Percentiles rank a stretch among this genome's conserved stretches.
phyloP scores from a whole-genome alignment of 2,113 vertebrate species.

The Oncorhynchus keta region DNA sequence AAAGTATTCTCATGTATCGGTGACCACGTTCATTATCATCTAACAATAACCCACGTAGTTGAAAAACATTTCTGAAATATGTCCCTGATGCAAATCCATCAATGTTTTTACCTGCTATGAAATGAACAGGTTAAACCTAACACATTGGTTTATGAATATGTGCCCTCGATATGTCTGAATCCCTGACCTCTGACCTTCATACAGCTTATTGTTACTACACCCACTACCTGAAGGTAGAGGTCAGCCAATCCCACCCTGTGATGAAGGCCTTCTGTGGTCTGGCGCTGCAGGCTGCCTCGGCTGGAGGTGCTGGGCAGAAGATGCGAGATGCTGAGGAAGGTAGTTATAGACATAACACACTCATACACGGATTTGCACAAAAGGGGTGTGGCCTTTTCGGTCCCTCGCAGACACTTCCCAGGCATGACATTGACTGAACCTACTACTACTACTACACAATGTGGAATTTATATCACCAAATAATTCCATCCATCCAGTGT shows the following conservation, averaged over 20 bases:
- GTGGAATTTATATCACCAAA: too few species aligned
- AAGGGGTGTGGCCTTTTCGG: too few species aligned
- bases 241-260: constrained; percentile 83
- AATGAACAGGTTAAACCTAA: too few species aligned
- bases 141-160: background rate
- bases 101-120: too few species aligned
- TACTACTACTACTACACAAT: too few species aligned
- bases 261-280: constrained; percentile 82
- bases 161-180: background rate
- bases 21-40: too few species aligned
- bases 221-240: constrained; percentile 83
- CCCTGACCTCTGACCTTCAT: constrained; percentile 3
- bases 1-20: too few species aligned
- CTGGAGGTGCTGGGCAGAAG: constrained; percentile 23
- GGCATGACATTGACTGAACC: too few species aligned
- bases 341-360: constrained; percentile 40
- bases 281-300: constrained; percentile 60
- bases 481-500: background rate
- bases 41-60: too few species aligned
- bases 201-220: constrained; percentile 82
- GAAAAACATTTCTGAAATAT: too few species aligned
- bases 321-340: constrained; percentile 79
- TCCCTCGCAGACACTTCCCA: too few species aligned
- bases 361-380: background rate
- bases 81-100: too few species aligned